These are phyloP conservation scores for Hipparchia sbordonii DNA, from an alignment of 2,888 invertebrate species.

Conservation along the genomic window DNA sequence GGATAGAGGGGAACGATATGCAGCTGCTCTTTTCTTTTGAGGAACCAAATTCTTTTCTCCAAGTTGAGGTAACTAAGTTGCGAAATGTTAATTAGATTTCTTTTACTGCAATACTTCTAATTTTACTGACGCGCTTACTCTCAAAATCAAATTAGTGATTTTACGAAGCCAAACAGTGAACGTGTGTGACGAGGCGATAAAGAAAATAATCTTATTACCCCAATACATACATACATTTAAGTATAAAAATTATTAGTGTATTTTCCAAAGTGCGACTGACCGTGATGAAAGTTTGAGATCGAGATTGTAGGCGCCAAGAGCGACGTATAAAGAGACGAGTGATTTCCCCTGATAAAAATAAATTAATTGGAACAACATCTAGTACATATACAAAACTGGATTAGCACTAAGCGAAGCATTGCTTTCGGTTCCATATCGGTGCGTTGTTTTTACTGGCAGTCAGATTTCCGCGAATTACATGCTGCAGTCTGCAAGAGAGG, in stretches of 20 bases:
- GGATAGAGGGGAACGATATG: conserved; percentile 71
- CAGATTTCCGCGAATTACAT: conserved; percentile 55
- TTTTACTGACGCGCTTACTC: conserved; percentile 47
- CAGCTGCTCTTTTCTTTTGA: conserved; percentile 78
- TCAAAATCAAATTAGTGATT: conserved; percentile 71
- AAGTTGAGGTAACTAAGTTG: conserved; percentile 60
- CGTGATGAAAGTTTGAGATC: conserved; percentile 18
- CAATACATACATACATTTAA: background rate
- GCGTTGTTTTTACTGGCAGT: conserved; percentile 33
- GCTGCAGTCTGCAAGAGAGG: conserved; percentile 49
- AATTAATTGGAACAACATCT: conserved; percentile 20
- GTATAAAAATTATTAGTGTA: background rate
- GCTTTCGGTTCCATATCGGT: conserved; percentile 37
- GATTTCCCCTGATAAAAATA: conserved; percentile 20
- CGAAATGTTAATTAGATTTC: conserved; percentile 47
- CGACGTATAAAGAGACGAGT: conserved; percentile 11
- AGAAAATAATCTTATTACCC: conserved; percentile 18
- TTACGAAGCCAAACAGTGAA: conserved; percentile 34
- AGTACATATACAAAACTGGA: conserved; percentile 19
- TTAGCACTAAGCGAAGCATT: conserved; percentile 25
- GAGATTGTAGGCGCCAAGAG: conserved; percentile 16
- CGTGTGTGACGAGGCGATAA: conserved; percentile 15
- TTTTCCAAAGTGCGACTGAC: background rate
- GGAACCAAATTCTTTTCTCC: conserved; percentile 56
- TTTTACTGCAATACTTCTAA: conserved; percentile 18